phyloP scores from a whole-genome alignment of 1,140 invertebrate genomes.

The silkworm (Bombyx mori) region DNA sequence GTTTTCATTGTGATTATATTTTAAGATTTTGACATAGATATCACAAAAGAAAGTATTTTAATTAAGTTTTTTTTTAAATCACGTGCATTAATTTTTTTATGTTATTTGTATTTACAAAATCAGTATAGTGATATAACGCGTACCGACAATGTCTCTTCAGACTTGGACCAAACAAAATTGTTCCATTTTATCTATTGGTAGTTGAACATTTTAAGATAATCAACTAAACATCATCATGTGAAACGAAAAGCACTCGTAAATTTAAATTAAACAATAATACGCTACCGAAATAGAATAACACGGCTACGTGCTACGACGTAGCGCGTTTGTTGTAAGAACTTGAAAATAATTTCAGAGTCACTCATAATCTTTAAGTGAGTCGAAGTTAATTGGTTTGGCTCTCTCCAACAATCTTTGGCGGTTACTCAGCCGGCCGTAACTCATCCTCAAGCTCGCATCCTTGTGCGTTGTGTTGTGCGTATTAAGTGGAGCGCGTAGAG shows the following conservation, averaged over 20 bases:
- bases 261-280: conserved; percentile 3
- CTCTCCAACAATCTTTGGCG: conserved; percentile 62
- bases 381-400: conserved; percentile 60
- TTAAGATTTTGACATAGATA: too few species aligned
- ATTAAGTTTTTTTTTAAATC: too few species aligned
- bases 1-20: too few species aligned
- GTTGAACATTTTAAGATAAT: too few species aligned
- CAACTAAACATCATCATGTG: too few species aligned
- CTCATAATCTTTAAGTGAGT: conserved; percentile 40
- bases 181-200: neutral
- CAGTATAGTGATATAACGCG: too few species aligned
- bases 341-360: conserved; percentile 20
- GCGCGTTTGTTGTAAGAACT: conserved; percentile 6
- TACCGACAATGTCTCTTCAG: too few species aligned
- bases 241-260: neutral
- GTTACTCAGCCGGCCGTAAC: conserved; percentile 49
- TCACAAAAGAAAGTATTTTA: too few species aligned
- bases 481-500: too few species aligned
- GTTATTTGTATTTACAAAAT: too few species aligned
- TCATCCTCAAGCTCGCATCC: conserved; percentile 42
- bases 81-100: too few species aligned
- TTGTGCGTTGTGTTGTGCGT: conserved; percentile 14
- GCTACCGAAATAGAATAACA: neutral
- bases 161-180: neutral
- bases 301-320: conserved; percentile 10